Base-by-base conservation (phyloP, 2,113 vertebrate species). In the Empidonax traillii region DNA sequence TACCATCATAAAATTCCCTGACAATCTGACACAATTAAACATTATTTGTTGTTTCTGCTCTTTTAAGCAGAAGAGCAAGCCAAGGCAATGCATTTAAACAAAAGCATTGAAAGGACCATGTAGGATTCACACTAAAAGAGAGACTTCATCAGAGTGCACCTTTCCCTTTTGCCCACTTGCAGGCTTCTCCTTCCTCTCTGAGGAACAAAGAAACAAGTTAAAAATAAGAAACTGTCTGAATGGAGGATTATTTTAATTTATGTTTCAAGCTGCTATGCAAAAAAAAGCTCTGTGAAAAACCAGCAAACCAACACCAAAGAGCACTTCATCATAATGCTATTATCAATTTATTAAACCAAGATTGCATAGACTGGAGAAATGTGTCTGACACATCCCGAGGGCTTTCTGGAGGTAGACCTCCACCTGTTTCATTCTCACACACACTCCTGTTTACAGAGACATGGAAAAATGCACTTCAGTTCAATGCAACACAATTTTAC, bases 311-410 rank as follows among this genome's bases (percentile, higher is more conserved):
- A 65, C 67, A 71, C 61, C 65, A 92, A 84, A 86, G 92, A 96
- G 62, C 65, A 90, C 78, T 96, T 96, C 73, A 94, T 96, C 87
- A 85, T 65, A 80, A 47, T 72, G 91, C 96, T 95, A 93, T 97
- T 94, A 97, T 87, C 78, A 96, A 96, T 96, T 87, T 94, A 96
- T 96, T 97, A 97, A 97, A 92, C 67, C 1, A 21, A 92, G 83
- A 86, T 86, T 92, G 39, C 79, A 87, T 30, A 94, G 87, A 90
- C 85, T 90, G 75, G 77, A 81, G 80, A 87, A 90, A 95, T 66
- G 85, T 83, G 33, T 89, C 79, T 93, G 91, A 90, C 74, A 43
- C 58, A 83, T 77, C 87, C 73, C 14, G 10, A 65, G 90, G 71
- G 27, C 53, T 85, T 94, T 93, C 65, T 25, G 73, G 76, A 91